Base-by-base conservation (phyloP, 2,113 vertebrate genomes). In the Pampusana beccarii region DNA sequence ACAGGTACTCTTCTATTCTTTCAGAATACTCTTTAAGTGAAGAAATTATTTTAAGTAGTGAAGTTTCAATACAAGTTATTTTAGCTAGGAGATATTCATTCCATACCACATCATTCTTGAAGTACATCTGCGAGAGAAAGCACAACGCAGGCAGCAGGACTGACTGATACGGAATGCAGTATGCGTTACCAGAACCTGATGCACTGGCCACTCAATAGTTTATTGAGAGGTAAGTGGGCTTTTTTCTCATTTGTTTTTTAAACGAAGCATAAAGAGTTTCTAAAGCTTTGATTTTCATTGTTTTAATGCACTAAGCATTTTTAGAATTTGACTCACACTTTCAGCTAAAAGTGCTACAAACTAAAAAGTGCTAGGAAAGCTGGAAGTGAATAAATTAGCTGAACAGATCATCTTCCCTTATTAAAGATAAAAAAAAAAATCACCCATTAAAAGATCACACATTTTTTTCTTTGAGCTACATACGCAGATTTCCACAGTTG, bases 401-500 rank as follows among this genome's bases (percentile, higher is more conserved):
- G 5, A 70, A 53, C 0, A 0, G 5, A 56, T 60, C 1, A 20
- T 29, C 46, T 48, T 73, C 33, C 60, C 15, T 40, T 72, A 54
- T 3, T 23, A 9, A 54, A 61, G 31, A 65, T 26, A 17, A 24
- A 64, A 71, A 75, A n/a, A n/a, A 84, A 57, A 28, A 48, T 14
- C 24, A 58, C 14, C 5, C 42, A 67, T 8, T 9, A 74, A 53
- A 70, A 79, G 40, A 50, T 29, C 3, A 21, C 8, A 3, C 5
- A 6, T 46, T 19, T 40, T 90, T 84, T 50, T 58, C 46, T n/a
- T 54, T 48, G 28, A 90, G 46, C 26, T 57, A 42, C 40, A 61
- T 6, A 48, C 5, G 80, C 29, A 50, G 57, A 73, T 70, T 65
- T 23, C 26, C 34, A 51, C 15, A 75, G 29, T 0, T 51, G 48